phyloP scores from a whole-genome alignment of 2,113 vertebrate species.

The Dicrurus megarhynchus region DNA sequence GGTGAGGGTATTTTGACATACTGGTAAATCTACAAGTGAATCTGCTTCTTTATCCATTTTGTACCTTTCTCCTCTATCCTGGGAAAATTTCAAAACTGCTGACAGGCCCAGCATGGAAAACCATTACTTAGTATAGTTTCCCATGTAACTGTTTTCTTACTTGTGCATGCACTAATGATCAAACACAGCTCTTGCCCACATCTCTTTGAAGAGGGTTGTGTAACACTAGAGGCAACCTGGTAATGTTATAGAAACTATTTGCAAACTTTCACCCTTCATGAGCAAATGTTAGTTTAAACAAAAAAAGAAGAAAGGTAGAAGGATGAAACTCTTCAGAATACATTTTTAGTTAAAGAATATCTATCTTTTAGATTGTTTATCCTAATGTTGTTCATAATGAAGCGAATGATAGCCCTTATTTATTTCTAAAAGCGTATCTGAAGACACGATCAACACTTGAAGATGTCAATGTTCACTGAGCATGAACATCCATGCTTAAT shows the following conservation, averaged over 20 bases:
- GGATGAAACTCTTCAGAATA: not conserved
- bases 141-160: conserved; percentile 21
- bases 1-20: not conserved
- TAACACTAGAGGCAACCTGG: not conserved
- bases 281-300: not conserved
- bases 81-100: conserved; percentile 45
- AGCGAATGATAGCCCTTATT: not conserved
- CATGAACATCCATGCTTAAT: not conserved
- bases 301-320: not conserved
- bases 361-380: not conserved
- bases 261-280: not conserved
- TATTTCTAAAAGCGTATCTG: not conserved
- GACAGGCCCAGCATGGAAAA: conserved; percentile 49
- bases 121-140: not conserved
- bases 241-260: not conserved
- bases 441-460: rapidly evolving
- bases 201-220: not conserved
- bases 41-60: not conserved
- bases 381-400: not conserved
- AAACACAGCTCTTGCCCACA: not conserved
- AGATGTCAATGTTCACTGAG: not conserved
- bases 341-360: not conserved
- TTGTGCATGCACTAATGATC: conserved; percentile 18
- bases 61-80: not conserved
- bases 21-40: not conserved